Evolutionary conservation across 2,113 vertebrate species (phyloP), one percentile per base, ranked within the genome.

Genomic region (Apodemus sylvaticus): DNA sequence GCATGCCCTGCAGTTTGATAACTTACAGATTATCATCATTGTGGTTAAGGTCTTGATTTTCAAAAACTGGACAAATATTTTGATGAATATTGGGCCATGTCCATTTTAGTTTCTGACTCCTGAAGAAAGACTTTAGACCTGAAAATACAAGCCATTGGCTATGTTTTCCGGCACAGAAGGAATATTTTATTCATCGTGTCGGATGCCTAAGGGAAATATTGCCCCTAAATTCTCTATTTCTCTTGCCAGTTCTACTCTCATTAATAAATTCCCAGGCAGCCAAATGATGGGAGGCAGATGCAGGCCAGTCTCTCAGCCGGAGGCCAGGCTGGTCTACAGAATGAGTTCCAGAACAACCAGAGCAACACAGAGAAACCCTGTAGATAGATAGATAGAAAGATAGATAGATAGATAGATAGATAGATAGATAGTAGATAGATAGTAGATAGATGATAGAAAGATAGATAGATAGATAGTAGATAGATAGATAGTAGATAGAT

Each of bases 221-320:
- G 74, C 31, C 16, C 11, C 11, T 34, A 42, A 36, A 45, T 55
- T 66, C 89, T 89, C 42, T 4, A 53, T 16, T 73, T 86, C 62
- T 45, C 19, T 96, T 77, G n/a, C n/a, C 77, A 91, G 13, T 89
- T 94, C 45, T 13, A 34, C 45, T 74, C 39, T 93, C 78, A 92
- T 36, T 93, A 82, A 81, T 66, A 89, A 93, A 82, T 34, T 42
- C n/a, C 24, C 36, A 83, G 24, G n/a, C 24, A 83, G 24, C 24
- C 53, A 26, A 83, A 39, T 16, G 22, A 26, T 39, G n/a, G 55
- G 3, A 42, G 24, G n/a, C 11, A 62, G 58, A 83, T 1, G 7
- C 55, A n/a, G 12, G 55, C 3, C 16, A 26, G 17, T 83, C n/a
- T 62, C n/a, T 62, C 22, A 83, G n/a, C 39, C 29, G 8, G 24